Evolutionary conservation across 2,113 vertebrate species (phyloP), one percentile per base, ranked within the genome.

Genomic region (Bungarus multicinctus): DNA sequence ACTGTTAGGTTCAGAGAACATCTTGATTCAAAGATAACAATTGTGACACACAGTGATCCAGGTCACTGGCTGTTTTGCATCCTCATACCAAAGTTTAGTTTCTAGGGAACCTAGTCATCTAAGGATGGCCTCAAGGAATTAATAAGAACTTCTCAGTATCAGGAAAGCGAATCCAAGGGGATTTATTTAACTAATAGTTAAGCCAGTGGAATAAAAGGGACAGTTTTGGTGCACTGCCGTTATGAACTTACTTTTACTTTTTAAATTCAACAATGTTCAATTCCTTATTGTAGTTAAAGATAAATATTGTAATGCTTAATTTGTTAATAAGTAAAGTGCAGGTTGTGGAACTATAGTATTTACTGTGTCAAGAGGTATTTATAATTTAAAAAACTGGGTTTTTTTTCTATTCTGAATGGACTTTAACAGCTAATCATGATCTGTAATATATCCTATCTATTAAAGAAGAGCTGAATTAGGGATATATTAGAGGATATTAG

Each of bases 361-460:
- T 2, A 54, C 25, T 57, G 14, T 87, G 81, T 47, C 27, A 88
- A 85, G 64, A 69, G 57, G 85, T 93, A 58, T 30, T 93, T 69
- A 69, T 69, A 27, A 60, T 60, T 60, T 27, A 64, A 92, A 93
- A 58, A 92, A 95, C 88, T 54, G 94, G 47, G 55, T 27, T 1
- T 92, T 90, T 14, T 7, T 64, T 87, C 50, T 94, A 5, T 88
- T 88, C 85, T 95, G 93, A 89, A 85, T 94, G 90, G 94, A 60
- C 89, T 96, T 30, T 95, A 95, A 91, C 6, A 25, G 85, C 90
- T 95, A 94, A 92, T n/a, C 86, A 27, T 89, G 54, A 90, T 94
- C 94, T 94, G 85, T 30, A 55, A 85, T 91, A 90, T 88, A 91
- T 92, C 18, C 50, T 93, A 55, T 27, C 50, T 14, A 34, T 91